Conservation (phyloP, 2,113 vertebrate genomes). For the Paramormyrops kingsleyae region DNA sequence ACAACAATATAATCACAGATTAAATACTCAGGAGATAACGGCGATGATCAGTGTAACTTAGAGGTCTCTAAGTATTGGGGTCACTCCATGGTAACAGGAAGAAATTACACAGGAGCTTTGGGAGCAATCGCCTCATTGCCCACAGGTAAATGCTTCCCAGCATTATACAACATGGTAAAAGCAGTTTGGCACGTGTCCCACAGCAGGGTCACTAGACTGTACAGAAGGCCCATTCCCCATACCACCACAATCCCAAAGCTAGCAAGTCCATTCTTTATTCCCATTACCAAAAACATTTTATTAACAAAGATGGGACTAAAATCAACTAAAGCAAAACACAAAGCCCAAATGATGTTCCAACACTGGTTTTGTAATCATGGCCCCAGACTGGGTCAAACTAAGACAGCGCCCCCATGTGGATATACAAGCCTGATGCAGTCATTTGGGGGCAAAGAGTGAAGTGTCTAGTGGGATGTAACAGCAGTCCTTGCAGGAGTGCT, state of each 20-base stretch:
- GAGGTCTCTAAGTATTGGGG: not conserved
- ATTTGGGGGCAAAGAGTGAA: slow-evolving; percentile 26
- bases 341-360: slow-evolving; percentile 41
- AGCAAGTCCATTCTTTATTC: slow-evolving; percentile 46
- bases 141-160: not conserved
- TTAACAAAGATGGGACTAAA: slow-evolving; percentile 57
- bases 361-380: slow-evolving; percentile 36
- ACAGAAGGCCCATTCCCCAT: not conserved
- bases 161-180: not conserved
- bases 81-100: not conserved
- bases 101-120: not conserved
- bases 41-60: not conserved
- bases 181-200: not conserved
- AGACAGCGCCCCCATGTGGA: slow-evolving; percentile 34
- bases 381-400: slow-evolving; percentile 35
- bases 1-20: not conserved
- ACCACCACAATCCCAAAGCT: not conserved
- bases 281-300: slow-evolving; percentile 53
- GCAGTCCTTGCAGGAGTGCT: slow-evolving; percentile 20
- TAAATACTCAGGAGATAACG: not conserved
- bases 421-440: slow-evolving; percentile 46
- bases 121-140: not conserved
- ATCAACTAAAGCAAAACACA: slow-evolving; percentile 28
- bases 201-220: not conserved
- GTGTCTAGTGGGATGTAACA: slow-evolving; percentile 18